Conservation (phyloP, 1,140 invertebrate species). For the Neoseiulus cucumeris region DNA sequence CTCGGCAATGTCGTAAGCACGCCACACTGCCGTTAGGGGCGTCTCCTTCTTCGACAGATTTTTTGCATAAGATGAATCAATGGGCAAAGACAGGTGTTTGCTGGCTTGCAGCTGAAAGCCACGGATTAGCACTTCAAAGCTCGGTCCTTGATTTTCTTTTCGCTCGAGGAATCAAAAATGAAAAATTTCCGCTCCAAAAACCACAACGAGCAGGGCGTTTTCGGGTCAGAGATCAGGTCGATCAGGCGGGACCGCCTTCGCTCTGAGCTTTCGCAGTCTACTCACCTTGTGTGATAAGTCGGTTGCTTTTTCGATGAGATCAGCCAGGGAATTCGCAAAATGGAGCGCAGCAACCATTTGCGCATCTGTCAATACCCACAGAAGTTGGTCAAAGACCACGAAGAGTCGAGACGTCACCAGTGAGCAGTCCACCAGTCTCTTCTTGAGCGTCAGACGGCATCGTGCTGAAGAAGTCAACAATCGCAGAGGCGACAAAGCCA, state of each 20-base stretch:
- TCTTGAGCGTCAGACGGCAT: slow-evolving; percentile 90
- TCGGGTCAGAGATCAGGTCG: too few relatives aligned
- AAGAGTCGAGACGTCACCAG: slow-evolving; percentile 75
- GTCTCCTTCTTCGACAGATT: slow-evolving; percentile 18
- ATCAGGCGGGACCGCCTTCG: too few relatives aligned
- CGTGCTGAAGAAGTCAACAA: slow-evolving; percentile 83
- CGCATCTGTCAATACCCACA: slow-evolving; percentile 95
- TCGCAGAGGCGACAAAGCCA: slow-evolving; percentile 63
- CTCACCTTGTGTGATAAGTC: slow-evolving; percentile 49
- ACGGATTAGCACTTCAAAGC: background rate
- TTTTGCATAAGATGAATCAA: slow-evolving; percentile 15
- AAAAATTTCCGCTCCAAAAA: too few relatives aligned
- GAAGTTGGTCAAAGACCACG: slow-evolving; percentile 76
- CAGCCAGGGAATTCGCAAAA: slow-evolving; percentile 73
- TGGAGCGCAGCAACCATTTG: slow-evolving; percentile 83
- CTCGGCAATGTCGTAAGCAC: slow-evolving; percentile 76
- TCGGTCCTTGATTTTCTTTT: slow-evolving; percentile 12
- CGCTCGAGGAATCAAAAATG: slow-evolving; percentile 13
- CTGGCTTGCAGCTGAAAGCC: background rate
- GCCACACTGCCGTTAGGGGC: slow-evolving; percentile 47
- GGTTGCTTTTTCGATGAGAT: slow-evolving; percentile 60
- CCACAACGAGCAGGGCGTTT: too few relatives aligned
- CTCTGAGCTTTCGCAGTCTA: too few relatives aligned
- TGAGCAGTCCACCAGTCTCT: slow-evolving; percentile 73
- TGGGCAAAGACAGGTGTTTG: background rate